phyloP scores from a whole-genome alignment of 2,113 vertebrate species.

The Podarcis muralis region DNA sequence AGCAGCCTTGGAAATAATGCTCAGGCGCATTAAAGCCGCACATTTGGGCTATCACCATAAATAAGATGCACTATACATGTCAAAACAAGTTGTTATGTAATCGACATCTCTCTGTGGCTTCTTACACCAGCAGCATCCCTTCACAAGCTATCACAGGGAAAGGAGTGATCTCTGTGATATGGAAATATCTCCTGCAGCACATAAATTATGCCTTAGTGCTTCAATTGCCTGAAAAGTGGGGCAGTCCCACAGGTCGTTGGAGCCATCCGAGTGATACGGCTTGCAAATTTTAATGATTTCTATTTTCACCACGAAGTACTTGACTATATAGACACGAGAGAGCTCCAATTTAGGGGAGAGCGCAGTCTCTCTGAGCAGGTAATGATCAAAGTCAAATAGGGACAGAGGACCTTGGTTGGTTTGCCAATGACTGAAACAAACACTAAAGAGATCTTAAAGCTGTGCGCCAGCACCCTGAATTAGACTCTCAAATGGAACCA shows the following conservation, averaged over 20 bases:
- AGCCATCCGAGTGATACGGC: conserved; percentile 50
- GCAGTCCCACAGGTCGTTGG: conserved; percentile 66
- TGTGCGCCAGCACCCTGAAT: background rate
- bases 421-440: background rate
- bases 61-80: conserved; percentile 66
- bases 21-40: conserved; percentile 46
- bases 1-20: conserved; percentile 45
- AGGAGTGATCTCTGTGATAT: conserved; percentile 63
- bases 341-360: background rate
- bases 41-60: conserved; percentile 59
- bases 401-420: background rate
- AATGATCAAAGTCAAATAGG: conserved; percentile 40
- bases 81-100: conserved; percentile 71
- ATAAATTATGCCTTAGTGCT: conserved; percentile 69
- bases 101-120: conserved; percentile 54
- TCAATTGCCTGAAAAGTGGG: conserved; percentile 69
- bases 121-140: conserved; percentile 58
- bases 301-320: conserved; percentile 45
- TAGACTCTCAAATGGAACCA: background rate
- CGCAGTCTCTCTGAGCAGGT: background rate
- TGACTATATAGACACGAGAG: conserved; percentile 27
- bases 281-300: conserved; percentile 71
- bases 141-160: conserved; percentile 50
- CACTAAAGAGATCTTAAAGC: background rate
- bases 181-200: conserved; percentile 66